Percentiles rank a stretch among this genome's conserved stretches.
These are phyloP conservation scores for Neelides sp. DNA, from an alignment of 1,140 invertebrate genomes.

Conservation along the genomic window DNA sequence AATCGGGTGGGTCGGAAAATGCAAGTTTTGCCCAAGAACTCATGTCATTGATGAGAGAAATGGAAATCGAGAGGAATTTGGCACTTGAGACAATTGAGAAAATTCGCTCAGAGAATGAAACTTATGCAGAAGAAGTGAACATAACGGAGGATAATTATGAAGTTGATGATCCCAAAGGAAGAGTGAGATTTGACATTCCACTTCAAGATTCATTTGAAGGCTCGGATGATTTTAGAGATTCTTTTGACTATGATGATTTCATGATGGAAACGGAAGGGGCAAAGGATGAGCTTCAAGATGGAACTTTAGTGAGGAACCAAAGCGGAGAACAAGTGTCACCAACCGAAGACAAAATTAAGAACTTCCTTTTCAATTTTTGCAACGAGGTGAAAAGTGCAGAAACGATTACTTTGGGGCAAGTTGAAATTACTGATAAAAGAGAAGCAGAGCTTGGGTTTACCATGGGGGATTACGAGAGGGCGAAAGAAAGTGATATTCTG, in stretches of 20 bases:
- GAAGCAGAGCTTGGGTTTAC: too few species aligned
- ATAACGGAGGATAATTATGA: conserved; percentile 31
- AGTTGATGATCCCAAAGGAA: conserved; percentile 11
- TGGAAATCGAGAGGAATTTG: not conserved
- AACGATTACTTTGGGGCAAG: too few species aligned
- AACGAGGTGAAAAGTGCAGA: not conserved
- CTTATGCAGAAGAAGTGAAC: conserved; percentile 32
- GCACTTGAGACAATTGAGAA: not conserved
- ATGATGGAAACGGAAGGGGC: conserved; percentile 13
- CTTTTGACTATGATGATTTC: conserved; percentile 35
- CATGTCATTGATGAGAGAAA: not conserved
- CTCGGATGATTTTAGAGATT: conserved; percentile 33
- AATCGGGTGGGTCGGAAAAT: too few species aligned
- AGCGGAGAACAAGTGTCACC: not conserved
- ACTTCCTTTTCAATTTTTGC: too few species aligned
- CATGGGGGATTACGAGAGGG: too few species aligned
- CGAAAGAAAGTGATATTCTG: too few species aligned
- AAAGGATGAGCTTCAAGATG: conserved; percentile 1
- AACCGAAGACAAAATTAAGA: conserved; percentile 4
- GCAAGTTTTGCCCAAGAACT: conserved; percentile 31
- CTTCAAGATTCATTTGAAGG: conserved; percentile 14
- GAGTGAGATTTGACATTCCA: conserved; percentile 4
- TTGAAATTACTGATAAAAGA: too few species aligned
- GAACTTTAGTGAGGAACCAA: not conserved
- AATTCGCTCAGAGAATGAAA: conserved; percentile 28